Conservation (phyloP, 2,113 vertebrate genomes). For the Varanus salvator region DNA sequence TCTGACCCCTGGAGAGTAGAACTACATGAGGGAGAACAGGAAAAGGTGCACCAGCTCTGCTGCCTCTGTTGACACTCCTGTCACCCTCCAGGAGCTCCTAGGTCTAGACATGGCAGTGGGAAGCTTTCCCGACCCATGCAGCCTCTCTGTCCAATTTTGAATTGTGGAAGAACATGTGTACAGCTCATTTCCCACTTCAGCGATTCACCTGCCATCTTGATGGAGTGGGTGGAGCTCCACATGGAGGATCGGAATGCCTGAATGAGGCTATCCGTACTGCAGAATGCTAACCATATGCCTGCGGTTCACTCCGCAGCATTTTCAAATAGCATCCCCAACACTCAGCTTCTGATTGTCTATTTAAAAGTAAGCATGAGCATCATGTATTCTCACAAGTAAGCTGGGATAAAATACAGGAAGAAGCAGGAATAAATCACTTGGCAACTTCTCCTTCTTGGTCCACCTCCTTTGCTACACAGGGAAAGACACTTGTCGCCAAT, state of each 20-base stretch:
- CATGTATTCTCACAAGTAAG: too few species aligned
- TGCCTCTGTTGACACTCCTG: background rate
- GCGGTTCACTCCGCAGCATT: too few species aligned
- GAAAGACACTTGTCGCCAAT: too few species aligned
- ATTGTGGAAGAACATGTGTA: background rate
- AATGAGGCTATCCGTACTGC: background rate
- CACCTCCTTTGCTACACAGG: too few species aligned
- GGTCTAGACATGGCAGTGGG: background rate
- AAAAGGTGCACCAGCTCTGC: background rate
- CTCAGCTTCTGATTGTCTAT: too few species aligned
- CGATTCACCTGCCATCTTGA: background rate
- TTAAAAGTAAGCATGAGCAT: too few species aligned
- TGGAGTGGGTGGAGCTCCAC: background rate
- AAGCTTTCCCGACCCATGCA: too few species aligned
- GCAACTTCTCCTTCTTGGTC: too few species aligned
- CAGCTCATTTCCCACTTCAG: background rate
- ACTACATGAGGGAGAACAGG: background rate
- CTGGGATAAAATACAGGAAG: too few species aligned
- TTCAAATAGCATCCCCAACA: too few species aligned
- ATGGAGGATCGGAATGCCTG: background rate
- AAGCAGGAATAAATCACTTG: too few species aligned
- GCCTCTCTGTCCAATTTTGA: too few species aligned
- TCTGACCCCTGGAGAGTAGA: background rate
- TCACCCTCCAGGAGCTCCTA: background rate
- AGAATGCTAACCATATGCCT: background rate